phyloP scores from a whole-genome alignment of 2,113 vertebrate species.

The Odobenus rosmarus region DNA sequence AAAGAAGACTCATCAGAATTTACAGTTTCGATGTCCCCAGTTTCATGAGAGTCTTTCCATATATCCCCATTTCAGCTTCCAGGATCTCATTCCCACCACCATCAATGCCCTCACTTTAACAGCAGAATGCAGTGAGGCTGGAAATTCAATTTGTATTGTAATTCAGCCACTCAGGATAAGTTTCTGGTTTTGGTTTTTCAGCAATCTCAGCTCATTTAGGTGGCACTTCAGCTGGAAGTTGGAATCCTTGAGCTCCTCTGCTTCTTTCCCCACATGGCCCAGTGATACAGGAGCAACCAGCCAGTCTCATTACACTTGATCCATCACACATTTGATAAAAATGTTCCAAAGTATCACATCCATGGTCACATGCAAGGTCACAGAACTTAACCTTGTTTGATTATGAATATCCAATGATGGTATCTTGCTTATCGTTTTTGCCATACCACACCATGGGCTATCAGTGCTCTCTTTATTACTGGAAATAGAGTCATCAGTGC shows the following conservation, averaged over 20 bases:
- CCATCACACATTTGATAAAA: neutral
- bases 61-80: neutral
- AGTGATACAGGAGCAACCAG: neutral
- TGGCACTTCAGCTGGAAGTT: neutral
- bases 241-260: neutral
- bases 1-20: neutral
- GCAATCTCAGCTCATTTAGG: neutral
- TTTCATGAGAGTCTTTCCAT: neutral
- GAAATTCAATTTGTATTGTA: neutral
- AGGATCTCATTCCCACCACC: neutral
- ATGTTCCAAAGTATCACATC: neutral
- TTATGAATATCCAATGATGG: neutral
- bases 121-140: neutral
- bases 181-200: neutral
- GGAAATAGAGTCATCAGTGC: neutral
- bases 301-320: rapidly evolving
- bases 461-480: neutral
- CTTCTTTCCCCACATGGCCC: neutral
- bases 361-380: neutral
- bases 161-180: neutral
- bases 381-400: neutral
- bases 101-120: neutral
- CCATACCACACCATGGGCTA: neutral
- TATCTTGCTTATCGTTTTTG: neutral
- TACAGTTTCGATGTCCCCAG: neutral